Evolutionary conservation across 1,140 invertebrate species (phyloP), one percentile per base, ranked within the genome.

Genomic region (Notospermus geniculatus): DNA sequence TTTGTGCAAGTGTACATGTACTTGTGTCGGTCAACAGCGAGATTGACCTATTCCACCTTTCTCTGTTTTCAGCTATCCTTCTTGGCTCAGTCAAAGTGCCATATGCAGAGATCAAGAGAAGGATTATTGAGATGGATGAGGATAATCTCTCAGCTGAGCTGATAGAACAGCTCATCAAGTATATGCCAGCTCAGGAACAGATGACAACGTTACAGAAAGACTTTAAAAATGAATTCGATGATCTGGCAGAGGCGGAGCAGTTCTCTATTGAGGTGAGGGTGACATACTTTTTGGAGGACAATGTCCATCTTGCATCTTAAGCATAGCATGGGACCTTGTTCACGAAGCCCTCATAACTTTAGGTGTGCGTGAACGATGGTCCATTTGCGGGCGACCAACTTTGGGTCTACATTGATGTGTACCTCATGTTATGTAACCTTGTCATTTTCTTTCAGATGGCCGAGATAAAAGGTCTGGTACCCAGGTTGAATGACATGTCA

Each of bases 161-260:
- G 50, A 76, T 95, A 4, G 90, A 94, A 79, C 87, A 92, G 65
- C 80, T 96, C 15, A 78, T 86, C 19, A 86, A 92, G 76, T 94
- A 94, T 78, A 84, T 98, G 60, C 96, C 96, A 17, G 52, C 88
- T 88, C 60, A 88, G 55, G 93, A 97, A 71, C 89, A 95, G 69
- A 82, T 98, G 2, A 90, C 90, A 52, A 88, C 90, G 70, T 76
- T 98, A 4, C 86, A 91, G 50, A 19, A 50, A 50, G 88, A 90
- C 60, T 86, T 90, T 58, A 89, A 91, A 74, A 87, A 90, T 43
- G 87, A 88, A 65, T 88, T 87, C 59, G 86, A 92, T 36, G 89
- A 95, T 25, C 77, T 98, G 39, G 90, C 92, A 0, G 93, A 95
- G 68, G 91, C 95, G 2, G 96, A 98, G 81, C 92, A 95, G 75